Percentiles rank a stretch among this genome's conserved stretches.
These are phyloP conservation scores for Myotis davidii DNA, from an alignment of 2,113 vertebrate species.

Conservation along the genomic window DNA sequence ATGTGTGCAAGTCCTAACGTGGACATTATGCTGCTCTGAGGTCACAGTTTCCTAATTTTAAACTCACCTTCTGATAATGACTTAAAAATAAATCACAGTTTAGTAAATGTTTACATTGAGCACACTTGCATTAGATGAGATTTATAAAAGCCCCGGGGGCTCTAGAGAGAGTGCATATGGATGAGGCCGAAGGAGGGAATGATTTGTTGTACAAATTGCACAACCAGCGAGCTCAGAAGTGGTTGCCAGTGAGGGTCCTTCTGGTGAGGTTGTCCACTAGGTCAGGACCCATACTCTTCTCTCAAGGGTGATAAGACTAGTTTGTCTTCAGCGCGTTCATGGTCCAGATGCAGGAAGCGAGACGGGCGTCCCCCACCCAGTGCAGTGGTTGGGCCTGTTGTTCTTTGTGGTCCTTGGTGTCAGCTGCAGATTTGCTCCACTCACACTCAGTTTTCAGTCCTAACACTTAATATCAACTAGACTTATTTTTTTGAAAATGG, in stretches of 20 bases:
- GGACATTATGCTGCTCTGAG: not conserved
- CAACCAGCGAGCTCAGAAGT: not conserved
- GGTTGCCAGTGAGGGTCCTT: rapidly evolving
- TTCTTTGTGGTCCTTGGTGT: not conserved
- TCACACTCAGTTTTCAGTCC: not conserved
- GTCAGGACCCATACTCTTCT: not conserved
- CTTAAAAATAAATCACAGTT: not conserved
- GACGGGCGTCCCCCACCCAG: rapidly evolving
- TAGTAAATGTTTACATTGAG: not conserved
- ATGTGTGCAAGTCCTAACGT: rapidly evolving
- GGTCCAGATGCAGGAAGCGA: not conserved
- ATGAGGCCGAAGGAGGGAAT: not conserved
- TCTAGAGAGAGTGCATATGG: not conserved
- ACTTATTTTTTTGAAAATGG: not conserved
- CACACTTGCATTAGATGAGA: not conserved
- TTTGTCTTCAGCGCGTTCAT: not conserved
- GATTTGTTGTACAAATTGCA: not conserved
- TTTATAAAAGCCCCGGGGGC: not conserved
- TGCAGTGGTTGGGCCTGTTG: not conserved
- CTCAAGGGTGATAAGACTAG: no score
- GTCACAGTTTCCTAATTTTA: not conserved
- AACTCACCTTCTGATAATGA: not conserved
- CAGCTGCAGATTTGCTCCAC: not conserved
- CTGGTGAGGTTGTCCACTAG: rapidly evolving
- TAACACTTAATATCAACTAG: not conserved